These are phyloP conservation scores for Conomelus anceps DNA, from an alignment of 2,888 invertebrate species.

Conservation along the genomic window DNA sequence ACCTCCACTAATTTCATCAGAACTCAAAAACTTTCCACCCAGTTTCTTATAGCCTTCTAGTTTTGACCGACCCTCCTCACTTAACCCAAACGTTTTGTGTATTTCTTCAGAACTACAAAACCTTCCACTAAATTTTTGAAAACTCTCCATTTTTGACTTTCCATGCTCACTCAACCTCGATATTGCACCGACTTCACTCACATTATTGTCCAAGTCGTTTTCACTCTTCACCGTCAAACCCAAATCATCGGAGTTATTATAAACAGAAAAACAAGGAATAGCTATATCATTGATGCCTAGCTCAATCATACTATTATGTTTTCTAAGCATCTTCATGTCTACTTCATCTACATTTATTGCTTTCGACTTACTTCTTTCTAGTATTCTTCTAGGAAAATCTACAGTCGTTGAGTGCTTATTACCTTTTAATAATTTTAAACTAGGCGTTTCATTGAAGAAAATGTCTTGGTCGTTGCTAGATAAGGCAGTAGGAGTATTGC, in stretches of 20 bases:
- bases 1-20: slow-evolving; percentile 15
- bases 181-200: slow-evolving; percentile 12
- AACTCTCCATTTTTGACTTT: slow-evolving; percentile 18
- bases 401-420: neutral
- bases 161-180: slow-evolving; percentile 13
- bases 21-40: slow-evolving; percentile 4
- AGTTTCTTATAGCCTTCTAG: neutral
- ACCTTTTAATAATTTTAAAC: neutral
- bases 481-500: neutral
- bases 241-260: neutral
- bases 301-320: slow-evolving; percentile 32
- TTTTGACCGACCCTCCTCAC: slow-evolving; percentile 6
- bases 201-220: slow-evolving; percentile 17
- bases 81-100: slow-evolving; percentile 26
- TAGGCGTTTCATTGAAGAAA: neutral
- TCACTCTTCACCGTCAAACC: neutral
- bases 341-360: slow-evolving; percentile 34
- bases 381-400: neutral
- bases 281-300: slow-evolving; percentile 20
- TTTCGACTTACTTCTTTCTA: slow-evolving; percentile 25
- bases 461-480: neutral
- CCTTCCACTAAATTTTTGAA: slow-evolving; percentile 20
- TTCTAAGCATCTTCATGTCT: slow-evolving; percentile 28
- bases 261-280: neutral
- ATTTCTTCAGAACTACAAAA: slow-evolving; percentile 31